Conservation (phyloP, 1,140 invertebrate species). For the Helicoverpa armigera region DNA sequence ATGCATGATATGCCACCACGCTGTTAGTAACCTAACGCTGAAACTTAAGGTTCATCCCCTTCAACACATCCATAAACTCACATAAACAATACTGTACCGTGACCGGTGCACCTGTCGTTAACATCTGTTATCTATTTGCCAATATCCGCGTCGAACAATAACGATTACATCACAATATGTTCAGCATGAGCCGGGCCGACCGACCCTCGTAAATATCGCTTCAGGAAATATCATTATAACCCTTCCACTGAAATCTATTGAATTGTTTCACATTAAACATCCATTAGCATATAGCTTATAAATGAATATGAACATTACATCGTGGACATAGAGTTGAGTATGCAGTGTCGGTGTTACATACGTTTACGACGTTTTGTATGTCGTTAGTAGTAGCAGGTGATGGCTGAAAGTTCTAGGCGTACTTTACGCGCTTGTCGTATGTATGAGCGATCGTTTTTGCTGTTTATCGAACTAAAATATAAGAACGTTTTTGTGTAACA, state of each 20-base stretch:
- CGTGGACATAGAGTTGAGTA: background rate
- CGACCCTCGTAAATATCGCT: conserved; percentile 31
- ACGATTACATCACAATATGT: conserved; percentile 13
- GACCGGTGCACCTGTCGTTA: too few species aligned
- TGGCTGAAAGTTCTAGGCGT: conserved; percentile 3
- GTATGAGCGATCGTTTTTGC: conserved; percentile 11
- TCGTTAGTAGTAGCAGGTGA: conserved; percentile 9
- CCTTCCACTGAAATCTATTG: conserved; percentile 18
- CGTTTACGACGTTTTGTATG: background rate
- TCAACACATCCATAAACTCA: too few species aligned
- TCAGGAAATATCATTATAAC: conserved; percentile 29
- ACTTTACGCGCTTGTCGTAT: background rate
- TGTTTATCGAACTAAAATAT: conserved; percentile 8
- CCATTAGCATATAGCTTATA: background rate
- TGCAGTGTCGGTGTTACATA: background rate
- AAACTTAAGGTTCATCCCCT: too few species aligned
- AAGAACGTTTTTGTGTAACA: background rate
- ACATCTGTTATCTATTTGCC: background rate
- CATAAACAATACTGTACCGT: too few species aligned
- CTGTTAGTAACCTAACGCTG: background rate
- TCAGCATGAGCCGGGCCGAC: background rate
- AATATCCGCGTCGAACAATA: background rate
- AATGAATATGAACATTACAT: background rate
- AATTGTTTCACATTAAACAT: conserved; percentile 25
- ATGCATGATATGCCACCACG: background rate